Evolutionary conservation across 2,797 vertebrate species (phyloP).

Genomic region (Schizopygopsis pylzovi): DNA sequence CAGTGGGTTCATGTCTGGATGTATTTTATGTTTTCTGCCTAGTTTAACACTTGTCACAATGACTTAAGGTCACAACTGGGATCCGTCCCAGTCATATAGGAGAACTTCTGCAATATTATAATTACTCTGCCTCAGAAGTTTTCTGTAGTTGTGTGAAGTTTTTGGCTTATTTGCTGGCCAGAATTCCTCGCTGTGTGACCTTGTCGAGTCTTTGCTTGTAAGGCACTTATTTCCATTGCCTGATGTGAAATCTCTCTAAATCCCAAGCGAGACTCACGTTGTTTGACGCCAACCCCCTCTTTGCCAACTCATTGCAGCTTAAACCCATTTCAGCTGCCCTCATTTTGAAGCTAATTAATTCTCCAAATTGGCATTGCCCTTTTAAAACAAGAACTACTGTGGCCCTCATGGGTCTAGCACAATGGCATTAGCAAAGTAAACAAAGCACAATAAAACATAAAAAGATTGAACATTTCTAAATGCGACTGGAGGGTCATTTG

Average conservation of each 20-base stretch:
- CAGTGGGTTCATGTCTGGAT: not conserved
- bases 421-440: conserved; percentile 4
- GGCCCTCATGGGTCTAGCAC: not conserved
- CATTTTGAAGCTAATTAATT: conserved; percentile 30
- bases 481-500: not conserved
- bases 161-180: conserved; percentile 2
- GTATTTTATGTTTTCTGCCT: conserved; percentile 6
- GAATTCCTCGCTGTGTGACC: conserved; percentile 43
- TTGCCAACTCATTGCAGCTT: conserved; percentile 23
- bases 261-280: conserved; percentile 11
- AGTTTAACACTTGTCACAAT: conserved; percentile 3
- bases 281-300: conserved; percentile 4
- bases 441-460: not conserved
- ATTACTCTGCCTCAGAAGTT: conserved; percentile 18
- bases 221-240: conserved; percentile 36
- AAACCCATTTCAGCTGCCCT: conserved; percentile 19
- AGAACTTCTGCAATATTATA: conserved; percentile 30
- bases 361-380: conserved; percentile 28
- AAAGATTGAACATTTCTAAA: not conserved
- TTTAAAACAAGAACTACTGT: conserved; percentile 19
- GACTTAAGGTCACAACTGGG: not conserved
- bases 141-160: not conserved
- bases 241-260: conserved; percentile 29
- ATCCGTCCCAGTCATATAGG: not conserved
- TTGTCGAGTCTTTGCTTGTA: conserved; percentile 40